These are phyloP conservation scores for Peromyscus maniculatus DNA, from an alignment of 2,113 vertebrate species.

Conservation along the genomic window DNA sequence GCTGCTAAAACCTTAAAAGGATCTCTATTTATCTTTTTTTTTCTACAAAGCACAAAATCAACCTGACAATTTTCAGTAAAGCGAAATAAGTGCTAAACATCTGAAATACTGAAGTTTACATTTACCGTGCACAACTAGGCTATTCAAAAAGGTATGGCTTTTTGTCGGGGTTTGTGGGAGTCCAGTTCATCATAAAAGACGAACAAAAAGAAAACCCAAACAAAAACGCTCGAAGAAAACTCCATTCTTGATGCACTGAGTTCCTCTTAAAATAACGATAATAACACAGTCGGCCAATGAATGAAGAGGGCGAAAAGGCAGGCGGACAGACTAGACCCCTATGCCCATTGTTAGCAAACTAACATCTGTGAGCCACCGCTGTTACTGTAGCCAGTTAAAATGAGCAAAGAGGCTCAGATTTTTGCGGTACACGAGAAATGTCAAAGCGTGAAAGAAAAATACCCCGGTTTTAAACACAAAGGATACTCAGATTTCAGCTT, in stretches of 20 bases:
- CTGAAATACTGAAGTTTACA: slow-evolving; percentile 27
- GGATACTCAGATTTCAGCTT: slow-evolving; percentile 60
- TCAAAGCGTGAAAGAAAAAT: neutral
- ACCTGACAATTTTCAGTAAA: slow-evolving; percentile 26
- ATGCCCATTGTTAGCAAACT: slow-evolving; percentile 19
- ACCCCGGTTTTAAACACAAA: slow-evolving; percentile 47
- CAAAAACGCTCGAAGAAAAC: neutral
- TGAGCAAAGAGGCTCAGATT: neutral
- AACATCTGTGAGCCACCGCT: neutral
- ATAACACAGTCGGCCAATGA: neutral
- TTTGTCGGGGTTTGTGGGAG: neutral
- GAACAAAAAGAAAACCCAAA: neutral
- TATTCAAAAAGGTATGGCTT: neutral
- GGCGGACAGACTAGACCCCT: neutral
- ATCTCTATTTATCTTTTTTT: slow-evolving; percentile 11
- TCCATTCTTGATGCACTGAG: neutral
- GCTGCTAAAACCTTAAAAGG: slow-evolving; percentile 16
- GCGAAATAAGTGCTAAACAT: neutral
- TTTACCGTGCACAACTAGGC: neutral
- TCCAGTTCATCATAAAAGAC: slow-evolving; percentile 15
- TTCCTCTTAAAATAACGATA: slow-evolving; percentile 38
- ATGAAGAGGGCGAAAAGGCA: neutral
- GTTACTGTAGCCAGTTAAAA: neutral
- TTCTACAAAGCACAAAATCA: slow-evolving; percentile 41
- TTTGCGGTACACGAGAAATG: neutral